Evolutionary conservation across 2,113 vertebrate genomes (phyloP), one percentile per base, ranked within the genome.

Genomic region (Sigmodon hispidus): DNA sequence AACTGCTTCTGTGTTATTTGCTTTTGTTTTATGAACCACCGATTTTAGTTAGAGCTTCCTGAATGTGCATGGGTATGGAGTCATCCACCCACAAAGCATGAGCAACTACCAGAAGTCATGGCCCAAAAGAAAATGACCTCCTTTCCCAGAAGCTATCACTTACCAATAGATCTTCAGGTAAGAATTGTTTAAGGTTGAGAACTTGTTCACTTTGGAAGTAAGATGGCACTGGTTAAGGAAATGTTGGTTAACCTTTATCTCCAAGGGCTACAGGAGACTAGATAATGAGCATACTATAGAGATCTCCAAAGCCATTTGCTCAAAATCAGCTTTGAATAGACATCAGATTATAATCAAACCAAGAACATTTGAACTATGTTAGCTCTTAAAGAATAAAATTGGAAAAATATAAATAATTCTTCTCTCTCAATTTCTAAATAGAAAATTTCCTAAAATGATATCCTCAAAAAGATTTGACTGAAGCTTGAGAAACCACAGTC

Each of bases 381-480:
- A 80, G 63, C 70, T 94, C 87, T 89, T 93, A 81, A 48, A 95
- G 29, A 91, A 89, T 70, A 89, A 76, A 31, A 34, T 48, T n/a
- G 12, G 29, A 65, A 79, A 86, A 72, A 69, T 22, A 87, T 2
- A 84, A 91, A 7, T 70, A 67, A 40, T 34, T 75, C 88, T 91
- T n/a, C n/a, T 87, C 34, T 24, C 40, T 91, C 26, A 34, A 75
- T 94, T 83, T 52, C 65, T 87, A 87, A 80, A 94, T n/a, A 93
- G 55, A 67, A 89, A 89, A 86, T 76, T 80, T 90, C 45, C 70
- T 36, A 17, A 70, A 96, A 90, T 11, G 15, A 22, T 86, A 87
- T 52, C 24, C 87, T 36, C 40, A 45, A 57, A 94, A 76, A 0
- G 34, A 67, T 70, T 31, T 40, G 55, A 57, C 48, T 67, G 67